phyloP scores from a whole-genome alignment of 2,797 vertebrate species.

The Peromyscus eremicus region DNA sequence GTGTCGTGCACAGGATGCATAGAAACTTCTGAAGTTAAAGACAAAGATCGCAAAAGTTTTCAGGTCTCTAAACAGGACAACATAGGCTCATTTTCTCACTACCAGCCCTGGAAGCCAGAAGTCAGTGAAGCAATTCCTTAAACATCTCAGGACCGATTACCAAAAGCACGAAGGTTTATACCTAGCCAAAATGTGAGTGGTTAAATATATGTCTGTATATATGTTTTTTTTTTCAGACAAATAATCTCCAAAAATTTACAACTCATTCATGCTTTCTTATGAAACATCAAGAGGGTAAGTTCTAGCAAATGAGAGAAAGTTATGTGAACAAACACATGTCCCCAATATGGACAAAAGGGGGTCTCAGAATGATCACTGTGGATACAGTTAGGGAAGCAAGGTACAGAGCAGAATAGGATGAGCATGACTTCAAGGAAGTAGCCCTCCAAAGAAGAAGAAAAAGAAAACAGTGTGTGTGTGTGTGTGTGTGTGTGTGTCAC shows the following conservation, averaged over 20 bases:
- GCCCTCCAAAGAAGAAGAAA: neutral
- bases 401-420: neutral
- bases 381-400: neutral
- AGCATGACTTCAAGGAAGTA: neutral
- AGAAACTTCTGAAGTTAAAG: neutral
- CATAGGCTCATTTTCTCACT: neutral
- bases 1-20: neutral
- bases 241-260: neutral
- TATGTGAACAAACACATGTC: neutral
- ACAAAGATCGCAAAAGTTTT: conserved; percentile 45
- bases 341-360: neutral
- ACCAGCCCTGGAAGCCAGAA: neutral
- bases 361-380: neutral
- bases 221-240: neutral
- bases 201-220: neutral
- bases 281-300: neutral
- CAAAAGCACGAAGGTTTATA: neutral
- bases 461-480: neutral
- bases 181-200: neutral
- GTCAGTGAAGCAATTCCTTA: conserved; percentile 14
- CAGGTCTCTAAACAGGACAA: neutral
- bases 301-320: neutral
- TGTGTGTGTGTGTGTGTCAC: neutral
- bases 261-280: neutral
- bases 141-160: neutral